phyloP scores from a whole-genome alignment of 2,797 vertebrate genomes.

The Sebastes oblongus region DNA sequence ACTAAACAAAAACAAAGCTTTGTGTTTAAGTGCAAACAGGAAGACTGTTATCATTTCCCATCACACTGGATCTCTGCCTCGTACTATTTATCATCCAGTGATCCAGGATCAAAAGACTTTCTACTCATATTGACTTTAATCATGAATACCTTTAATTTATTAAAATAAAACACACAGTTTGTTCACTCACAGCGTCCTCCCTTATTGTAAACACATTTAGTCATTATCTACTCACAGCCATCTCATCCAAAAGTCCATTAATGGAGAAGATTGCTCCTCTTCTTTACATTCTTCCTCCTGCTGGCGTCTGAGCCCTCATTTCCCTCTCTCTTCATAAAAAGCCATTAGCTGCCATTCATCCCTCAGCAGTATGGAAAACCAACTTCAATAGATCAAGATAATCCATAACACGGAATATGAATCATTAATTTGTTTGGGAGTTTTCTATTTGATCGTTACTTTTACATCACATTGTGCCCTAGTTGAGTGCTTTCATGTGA shows the following conservation, averaged over 20 bases:
- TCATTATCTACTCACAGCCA: not conserved
- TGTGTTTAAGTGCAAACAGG: not conserved
- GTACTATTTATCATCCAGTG: not conserved
- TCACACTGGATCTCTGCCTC: not conserved
- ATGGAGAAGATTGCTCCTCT: constrained; percentile 14
- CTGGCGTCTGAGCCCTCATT: constrained; percentile 35
- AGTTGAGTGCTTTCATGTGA: constrained; percentile 27
- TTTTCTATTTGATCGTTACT: constrained; percentile 54
- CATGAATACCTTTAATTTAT: not conserved
- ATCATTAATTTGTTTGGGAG: constrained; percentile 40
- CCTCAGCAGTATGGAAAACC: constrained; percentile 26
- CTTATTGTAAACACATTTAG: constrained; percentile 5
- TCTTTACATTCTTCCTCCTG: constrained; percentile 21
- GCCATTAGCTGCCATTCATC: constrained; percentile 43
- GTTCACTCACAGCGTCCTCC: not conserved
- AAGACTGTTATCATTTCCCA: not conserved
- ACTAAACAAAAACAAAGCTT: not conserved
- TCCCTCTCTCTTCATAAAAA: constrained; percentile 36
- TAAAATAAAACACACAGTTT: not conserved
- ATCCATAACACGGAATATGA: constrained; percentile 48
- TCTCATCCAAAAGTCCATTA: constrained; percentile 38
- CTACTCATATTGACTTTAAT: not conserved
- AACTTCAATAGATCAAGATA: constrained; percentile 62
- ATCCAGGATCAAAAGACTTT: not conserved
- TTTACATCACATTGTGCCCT: constrained; percentile 37